These are phyloP conservation scores for Tenthredo livida DNA, from an alignment of 2,888 invertebrate genomes.

Conservation along the genomic window DNA sequence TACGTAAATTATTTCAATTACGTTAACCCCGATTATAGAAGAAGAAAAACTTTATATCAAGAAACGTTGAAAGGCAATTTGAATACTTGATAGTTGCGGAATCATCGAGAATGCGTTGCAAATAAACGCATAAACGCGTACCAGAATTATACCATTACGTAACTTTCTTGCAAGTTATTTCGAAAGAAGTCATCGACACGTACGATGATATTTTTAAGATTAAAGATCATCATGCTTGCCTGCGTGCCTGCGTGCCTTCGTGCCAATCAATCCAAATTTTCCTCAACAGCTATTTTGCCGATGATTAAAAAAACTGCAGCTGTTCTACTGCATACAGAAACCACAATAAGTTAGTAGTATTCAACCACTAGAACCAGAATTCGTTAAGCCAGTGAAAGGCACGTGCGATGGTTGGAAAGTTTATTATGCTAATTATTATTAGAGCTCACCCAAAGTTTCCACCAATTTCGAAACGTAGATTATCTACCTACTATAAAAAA, in stretches of 20 bases:
- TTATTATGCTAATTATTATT: slow-evolving; percentile 12
- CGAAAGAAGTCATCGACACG: slow-evolving; percentile 19
- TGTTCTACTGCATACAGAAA: not conserved
- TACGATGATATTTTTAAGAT: not conserved
- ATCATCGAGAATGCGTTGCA: slow-evolving; percentile 27
- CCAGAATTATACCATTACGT: slow-evolving; percentile 27
- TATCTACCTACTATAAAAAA: not conserved
- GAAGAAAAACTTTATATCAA: not conserved
- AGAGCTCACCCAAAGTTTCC: not conserved
- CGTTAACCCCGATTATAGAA: not conserved
- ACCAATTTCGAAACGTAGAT: not conserved
- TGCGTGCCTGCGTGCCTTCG: not conserved
- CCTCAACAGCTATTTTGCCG: not conserved
- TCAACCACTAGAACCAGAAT: not conserved
- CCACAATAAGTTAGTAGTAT: not conserved
- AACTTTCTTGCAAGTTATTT: not conserved
- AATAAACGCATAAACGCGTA: not conserved
- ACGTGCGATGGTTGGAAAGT: slow-evolving; percentile 24
- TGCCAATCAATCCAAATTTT: not conserved
- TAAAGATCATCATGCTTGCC: not conserved
- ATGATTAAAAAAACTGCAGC: not conserved
- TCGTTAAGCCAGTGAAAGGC: slow-evolving; percentile 28
- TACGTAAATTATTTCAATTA: not conserved
- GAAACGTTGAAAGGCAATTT: not conserved
- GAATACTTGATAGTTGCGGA: slow-evolving; percentile 31